Conservation (phyloP, 2,888 invertebrate species). For the Eristalinus aeneus region DNA sequence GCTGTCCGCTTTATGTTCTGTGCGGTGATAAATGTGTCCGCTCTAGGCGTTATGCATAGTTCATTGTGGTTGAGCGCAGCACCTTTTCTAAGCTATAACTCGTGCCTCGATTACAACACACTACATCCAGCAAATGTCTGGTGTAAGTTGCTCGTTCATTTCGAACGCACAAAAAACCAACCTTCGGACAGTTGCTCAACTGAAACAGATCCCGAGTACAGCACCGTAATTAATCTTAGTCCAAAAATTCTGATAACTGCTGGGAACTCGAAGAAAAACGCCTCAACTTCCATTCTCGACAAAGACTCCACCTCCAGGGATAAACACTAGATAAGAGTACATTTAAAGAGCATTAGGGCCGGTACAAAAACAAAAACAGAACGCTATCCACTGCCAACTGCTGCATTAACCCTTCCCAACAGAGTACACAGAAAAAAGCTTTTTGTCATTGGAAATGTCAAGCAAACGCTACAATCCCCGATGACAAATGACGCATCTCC, state of each 20-base stretch:
- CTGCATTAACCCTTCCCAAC: background rate
- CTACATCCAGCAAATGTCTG: too few relatives aligned
- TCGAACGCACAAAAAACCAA: too few relatives aligned
- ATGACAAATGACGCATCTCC: background rate
- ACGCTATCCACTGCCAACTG: background rate
- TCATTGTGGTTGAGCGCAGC: too few relatives aligned
- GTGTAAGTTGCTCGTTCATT: too few relatives aligned
- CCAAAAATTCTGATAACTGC: background rate
- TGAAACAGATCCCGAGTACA: too few relatives aligned
- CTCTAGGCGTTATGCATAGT: too few relatives aligned
- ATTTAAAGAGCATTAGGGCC: background rate
- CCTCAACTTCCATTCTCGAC: background rate
- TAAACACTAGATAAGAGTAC: background rate
- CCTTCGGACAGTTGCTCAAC: too few relatives aligned
- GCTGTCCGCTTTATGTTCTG: too few relatives aligned
- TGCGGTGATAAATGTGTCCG: too few relatives aligned
- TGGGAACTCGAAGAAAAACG: background rate
- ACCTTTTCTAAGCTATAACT: too few relatives aligned
- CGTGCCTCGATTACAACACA: too few relatives aligned
- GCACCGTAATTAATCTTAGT: background rate
- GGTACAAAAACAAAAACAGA: background rate
- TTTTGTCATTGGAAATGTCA: background rate
- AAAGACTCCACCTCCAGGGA: background rate
- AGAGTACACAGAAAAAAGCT: background rate
- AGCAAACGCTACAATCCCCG: background rate